phyloP scores from a whole-genome alignment of 2,797 vertebrate genomes.

The Parotocinclus haroldoi region DNA sequence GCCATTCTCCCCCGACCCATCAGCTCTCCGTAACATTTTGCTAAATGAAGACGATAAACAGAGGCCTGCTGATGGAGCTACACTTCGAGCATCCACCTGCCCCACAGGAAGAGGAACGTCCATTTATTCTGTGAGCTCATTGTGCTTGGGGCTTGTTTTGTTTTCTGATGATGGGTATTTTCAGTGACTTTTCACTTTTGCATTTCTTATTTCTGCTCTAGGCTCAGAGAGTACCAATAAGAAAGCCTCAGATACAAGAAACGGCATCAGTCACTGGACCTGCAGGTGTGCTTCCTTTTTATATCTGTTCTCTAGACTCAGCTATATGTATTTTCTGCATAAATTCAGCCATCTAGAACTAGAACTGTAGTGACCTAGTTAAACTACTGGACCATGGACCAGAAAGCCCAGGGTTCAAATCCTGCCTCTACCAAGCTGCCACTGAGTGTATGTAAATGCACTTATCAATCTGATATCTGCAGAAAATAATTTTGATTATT shows the following conservation, averaged over 20 bases:
- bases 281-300: conserved; percentile 3
- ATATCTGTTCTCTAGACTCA: not conserved
- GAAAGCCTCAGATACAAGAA: conserved; percentile 25
- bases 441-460: too few species aligned
- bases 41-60: conserved; percentile 59
- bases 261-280: conserved; percentile 4
- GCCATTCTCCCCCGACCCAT: conserved; percentile 59
- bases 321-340: too few species aligned
- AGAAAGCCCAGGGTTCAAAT: too few species aligned
- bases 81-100: conserved; percentile 51
- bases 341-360: too few species aligned
- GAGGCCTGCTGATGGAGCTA: conserved; percentile 29
- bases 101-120: conserved; percentile 62
- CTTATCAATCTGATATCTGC: too few species aligned
- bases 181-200: not conserved
- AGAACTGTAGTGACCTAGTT: too few species aligned
- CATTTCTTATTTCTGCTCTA: not conserved
- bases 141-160: not conserved
- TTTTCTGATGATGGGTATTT: not conserved
- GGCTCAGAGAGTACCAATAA: conserved; percentile 44
- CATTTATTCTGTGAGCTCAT: conserved; percentile 59
- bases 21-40: conserved; percentile 63
- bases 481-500: too few species aligned
- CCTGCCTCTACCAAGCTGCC: not conserved
- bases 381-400: too few species aligned